Evolutionary conservation across 2,888 invertebrate species (phyloP), one percentile per base, ranked within the genome.

Genomic region (Amphipyra tragopoginis): DNA sequence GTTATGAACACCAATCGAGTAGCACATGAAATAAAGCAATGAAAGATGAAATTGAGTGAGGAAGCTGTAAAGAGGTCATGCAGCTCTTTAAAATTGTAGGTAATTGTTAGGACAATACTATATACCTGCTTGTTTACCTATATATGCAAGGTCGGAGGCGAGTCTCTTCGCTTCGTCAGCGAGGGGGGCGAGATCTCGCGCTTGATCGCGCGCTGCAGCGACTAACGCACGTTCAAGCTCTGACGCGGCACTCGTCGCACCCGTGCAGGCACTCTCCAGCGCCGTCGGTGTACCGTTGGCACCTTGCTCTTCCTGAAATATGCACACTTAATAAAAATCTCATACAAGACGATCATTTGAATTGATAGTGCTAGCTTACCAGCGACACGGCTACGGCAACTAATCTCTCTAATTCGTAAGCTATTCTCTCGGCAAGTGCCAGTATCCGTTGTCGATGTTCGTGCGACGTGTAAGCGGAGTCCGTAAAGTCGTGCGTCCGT

Each of bases 401-500:
- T 65, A 99, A 96, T 89, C 98, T 97, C 90, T 98, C 98, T 83
- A 99, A 96, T 94, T 99, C 98, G 85, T 98, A 96, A 86, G 98
- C 98, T 85, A 98, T 97, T 84, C 98, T 96, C 90, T 99, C 99
- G 86, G 98, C 97, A 54, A 97, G 95, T 84, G 98, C 96, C 66
- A 99, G 95, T 87, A 99, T 99, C 88, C 98, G 98, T 93, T 99
- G 98, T 70, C 99, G 96, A 93, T 99, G 98, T 87, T 99, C 98
- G 93, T 99, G 99, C 79, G 97, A 98, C 69, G 99, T 99, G 94
- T 99, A 99, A 73, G 99, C 99, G 75, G 99, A 99, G 95, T 99
- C 99, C 54, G 99, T 99, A 94, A 99, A 99, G 95, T 99, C 99
- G 95, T 98, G 98, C 69, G 98, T 98, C 86, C 99, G 97, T 94